These are phyloP conservation scores for Diplosoma virens DNA, from an alignment of 23 tunicate genomes.

Conservation along the genomic window DNA sequence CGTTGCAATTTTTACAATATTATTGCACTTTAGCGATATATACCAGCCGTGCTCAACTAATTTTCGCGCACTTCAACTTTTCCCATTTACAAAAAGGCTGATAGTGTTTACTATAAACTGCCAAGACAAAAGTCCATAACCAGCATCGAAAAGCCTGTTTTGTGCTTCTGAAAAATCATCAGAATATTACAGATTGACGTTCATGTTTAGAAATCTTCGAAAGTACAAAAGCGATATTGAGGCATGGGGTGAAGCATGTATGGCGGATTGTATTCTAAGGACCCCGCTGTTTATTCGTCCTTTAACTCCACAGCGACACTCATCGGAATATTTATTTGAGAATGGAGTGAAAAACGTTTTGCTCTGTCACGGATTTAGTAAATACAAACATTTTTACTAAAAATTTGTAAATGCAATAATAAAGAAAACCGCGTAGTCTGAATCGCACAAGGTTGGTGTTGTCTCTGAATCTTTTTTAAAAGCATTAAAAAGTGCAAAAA, in stretches of 20 bases:
- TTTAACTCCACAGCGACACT: conserved; percentile 48
- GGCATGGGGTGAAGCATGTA: conserved; percentile 57
- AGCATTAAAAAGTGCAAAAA: too few species aligned
- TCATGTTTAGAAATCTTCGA: conserved; percentile 43
- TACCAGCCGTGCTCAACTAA: not conserved
- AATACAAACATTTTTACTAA: too few species aligned
- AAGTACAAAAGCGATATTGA: conserved; percentile 64
- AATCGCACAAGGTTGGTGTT: too few species aligned
- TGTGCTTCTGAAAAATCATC: too few species aligned
- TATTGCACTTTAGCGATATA: too few species aligned
- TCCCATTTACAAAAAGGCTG: not conserved
- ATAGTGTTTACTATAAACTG: not conserved
- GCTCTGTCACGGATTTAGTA: conserved; percentile 58
- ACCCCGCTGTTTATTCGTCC: conserved; percentile 60
- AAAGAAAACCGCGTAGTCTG: too few species aligned
- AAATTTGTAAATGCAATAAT: too few species aligned
- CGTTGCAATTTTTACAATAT: too few species aligned
- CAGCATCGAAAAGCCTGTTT: too few species aligned
- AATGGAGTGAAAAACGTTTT: conserved; percentile 30
- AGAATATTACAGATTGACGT: too few species aligned
- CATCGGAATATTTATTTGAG: conserved; percentile 48
- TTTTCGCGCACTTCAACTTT: not conserved
- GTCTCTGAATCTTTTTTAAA: too few species aligned
- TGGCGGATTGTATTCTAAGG: conserved; percentile 2
- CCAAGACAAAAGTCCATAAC: too few species aligned